Evolutionary conservation across 2,113 vertebrate species (phyloP).

Genomic region (Lepidothrix coronata): DNA sequence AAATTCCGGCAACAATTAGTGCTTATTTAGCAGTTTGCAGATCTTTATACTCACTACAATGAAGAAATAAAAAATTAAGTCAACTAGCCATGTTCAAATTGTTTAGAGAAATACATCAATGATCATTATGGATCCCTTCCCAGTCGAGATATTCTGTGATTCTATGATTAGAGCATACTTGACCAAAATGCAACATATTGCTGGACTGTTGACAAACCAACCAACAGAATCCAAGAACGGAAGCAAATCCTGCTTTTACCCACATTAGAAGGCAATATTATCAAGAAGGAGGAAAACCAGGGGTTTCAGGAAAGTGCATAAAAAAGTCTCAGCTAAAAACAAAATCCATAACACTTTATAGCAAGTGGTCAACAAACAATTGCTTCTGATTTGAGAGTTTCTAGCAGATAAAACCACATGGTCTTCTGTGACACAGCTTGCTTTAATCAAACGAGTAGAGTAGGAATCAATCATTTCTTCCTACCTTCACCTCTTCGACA

Average conservation of each 20-base stretch:
- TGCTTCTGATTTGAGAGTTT: not conserved
- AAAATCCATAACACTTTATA: not conserved
- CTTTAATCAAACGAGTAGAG: not conserved
- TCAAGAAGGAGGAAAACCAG: not conserved
- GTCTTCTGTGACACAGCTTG: not conserved
- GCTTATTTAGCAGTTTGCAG: not conserved
- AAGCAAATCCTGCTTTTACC: not conserved
- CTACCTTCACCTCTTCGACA: not conserved
- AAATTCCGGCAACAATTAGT: slow-evolving; percentile 10
- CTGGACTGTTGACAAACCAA: not conserved
- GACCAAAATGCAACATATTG: not conserved
- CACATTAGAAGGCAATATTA: not conserved
- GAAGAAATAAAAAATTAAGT: slow-evolving; percentile 30
- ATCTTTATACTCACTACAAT: not conserved
- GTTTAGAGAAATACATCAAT: not conserved
- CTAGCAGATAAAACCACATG: not conserved
- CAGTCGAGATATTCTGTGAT: not conserved
- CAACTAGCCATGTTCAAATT: not conserved
- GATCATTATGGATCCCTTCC: not conserved
- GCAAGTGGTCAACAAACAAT: not conserved
- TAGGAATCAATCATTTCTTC: not conserved
- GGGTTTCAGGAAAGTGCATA: not conserved
- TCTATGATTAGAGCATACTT: not conserved
- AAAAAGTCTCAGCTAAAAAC: not conserved
- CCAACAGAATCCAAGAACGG: not conserved